Percentiles rank a stretch among this genome's conserved stretches.
Conservation (phyloP, 2,797 vertebrate genomes). For the Valencia hispanica region DNA sequence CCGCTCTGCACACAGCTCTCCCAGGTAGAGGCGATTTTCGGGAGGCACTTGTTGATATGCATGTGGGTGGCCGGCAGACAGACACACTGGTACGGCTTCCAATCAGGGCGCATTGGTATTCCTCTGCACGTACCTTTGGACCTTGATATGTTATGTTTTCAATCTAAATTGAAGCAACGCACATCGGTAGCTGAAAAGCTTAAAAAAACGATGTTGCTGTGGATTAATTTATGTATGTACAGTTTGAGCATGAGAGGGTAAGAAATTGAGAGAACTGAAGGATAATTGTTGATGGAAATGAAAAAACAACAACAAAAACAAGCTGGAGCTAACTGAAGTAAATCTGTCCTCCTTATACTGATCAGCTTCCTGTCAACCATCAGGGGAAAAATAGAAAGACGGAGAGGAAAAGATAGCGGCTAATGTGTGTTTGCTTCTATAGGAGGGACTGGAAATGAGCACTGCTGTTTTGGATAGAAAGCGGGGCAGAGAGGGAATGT, state of each 20-base stretch:
- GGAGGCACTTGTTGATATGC: conserved; percentile 69
- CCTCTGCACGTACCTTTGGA: conserved; percentile 47
- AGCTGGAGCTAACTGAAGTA: conserved; percentile 76
- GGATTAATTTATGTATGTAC: conserved; percentile 47
- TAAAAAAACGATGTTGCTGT: conserved; percentile 39
- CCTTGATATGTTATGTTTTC: conserved; percentile 58
- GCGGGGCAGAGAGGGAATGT: conserved; percentile 54
- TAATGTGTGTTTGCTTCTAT: conserved; percentile 20
- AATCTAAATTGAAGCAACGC: conserved; percentile 36
- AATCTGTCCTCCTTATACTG: conserved; percentile 88
- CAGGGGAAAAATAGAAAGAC: conserved; percentile 38
- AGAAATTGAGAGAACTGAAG: conserved; percentile 43
- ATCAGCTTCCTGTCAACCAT: conserved; percentile 88
- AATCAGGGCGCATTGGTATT: conserved; percentile 49
- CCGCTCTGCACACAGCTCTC: conserved; percentile 58
- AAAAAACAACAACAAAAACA: no score
- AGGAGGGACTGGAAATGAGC: conserved; percentile 57
- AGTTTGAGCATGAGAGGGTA: conserved; percentile 33
- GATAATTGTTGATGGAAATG: conserved; percentile 52
- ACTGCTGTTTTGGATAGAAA: conserved; percentile 65
- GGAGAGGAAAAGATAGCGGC: conserved; percentile 12
- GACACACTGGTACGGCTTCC: conserved; percentile 45
- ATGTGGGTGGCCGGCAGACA: conserved; percentile 58
- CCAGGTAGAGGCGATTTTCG: conserved; percentile 59
- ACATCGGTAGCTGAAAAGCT: conserved; percentile 34